A percentile compares a stretch with the other conserved stretches of the same genome.
These are phyloP conservation scores for Halcyon smyrnensis DNA, from an alignment of 2,797 vertebrate species.

Conservation along the genomic window DNA sequence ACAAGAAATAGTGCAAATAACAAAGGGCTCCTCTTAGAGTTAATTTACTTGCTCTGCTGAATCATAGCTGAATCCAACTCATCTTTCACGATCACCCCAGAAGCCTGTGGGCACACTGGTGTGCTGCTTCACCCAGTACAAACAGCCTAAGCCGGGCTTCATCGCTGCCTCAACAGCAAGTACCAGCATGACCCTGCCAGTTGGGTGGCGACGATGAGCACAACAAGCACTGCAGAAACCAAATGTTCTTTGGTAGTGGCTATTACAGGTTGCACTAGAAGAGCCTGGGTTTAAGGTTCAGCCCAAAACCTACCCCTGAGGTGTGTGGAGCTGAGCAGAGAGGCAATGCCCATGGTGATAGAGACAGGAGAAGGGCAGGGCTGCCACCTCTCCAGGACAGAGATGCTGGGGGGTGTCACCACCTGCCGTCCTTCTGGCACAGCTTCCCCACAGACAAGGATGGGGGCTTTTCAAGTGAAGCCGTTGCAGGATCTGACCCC, in stretches of 20 bases:
- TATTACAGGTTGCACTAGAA: neutral
- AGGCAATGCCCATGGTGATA: fast-evolving
- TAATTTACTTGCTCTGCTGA: neutral
- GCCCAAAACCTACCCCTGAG: neutral
- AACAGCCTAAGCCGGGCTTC: neutral
- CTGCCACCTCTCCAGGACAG: neutral
- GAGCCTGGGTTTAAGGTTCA: neutral
- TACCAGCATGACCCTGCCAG: neutral
- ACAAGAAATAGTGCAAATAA: neutral
- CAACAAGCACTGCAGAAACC: neutral
- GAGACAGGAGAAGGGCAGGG: neutral
- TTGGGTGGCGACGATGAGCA: neutral
- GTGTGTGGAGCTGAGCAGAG: neutral
- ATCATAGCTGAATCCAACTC: neutral
- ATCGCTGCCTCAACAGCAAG: neutral
- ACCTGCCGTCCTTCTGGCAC: neutral
- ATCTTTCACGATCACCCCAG: neutral
- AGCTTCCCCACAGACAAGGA: fast-evolving
- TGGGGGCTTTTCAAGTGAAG: neutral
- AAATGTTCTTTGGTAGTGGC: neutral
- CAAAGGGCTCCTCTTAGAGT: neutral
- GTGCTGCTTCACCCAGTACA: neutral
- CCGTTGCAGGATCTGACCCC: neutral
- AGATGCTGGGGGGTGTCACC: neutral
- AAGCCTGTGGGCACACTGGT: neutral